A percentile compares a stretch with the other conserved stretches of the same genome.
These are phyloP conservation scores for Caenorhabditis brenneri DNA, from an alignment of 1,140 invertebrate genomes.

Conservation along the genomic window DNA sequence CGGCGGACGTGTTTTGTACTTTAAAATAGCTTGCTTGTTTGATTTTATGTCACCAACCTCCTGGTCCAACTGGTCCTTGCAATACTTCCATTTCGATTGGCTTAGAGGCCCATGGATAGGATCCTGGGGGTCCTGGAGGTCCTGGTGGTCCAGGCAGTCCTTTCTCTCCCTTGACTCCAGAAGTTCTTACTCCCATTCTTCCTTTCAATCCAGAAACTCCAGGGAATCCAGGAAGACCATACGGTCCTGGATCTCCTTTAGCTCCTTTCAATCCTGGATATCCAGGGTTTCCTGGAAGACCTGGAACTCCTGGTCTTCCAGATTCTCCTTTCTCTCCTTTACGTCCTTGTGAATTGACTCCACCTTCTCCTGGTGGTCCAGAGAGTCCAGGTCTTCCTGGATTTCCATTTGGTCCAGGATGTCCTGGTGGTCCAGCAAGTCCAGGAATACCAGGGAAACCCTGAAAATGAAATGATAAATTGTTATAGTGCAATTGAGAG, in stretches of 20 bases:
- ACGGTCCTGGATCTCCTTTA: constrained; percentile 65
- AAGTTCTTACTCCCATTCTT: constrained; percentile 65
- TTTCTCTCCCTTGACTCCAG: constrained; percentile 70
- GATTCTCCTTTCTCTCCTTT: constrained; percentile 65
- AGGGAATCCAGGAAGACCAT: constrained; percentile 67
- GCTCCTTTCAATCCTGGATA: constrained; percentile 65
- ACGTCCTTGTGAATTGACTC: constrained; percentile 55
- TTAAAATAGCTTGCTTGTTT: no score
- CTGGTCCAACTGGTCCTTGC: constrained; percentile 63
- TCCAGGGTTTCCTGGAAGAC: constrained; percentile 55
- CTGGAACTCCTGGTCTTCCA: constrained; percentile 62
- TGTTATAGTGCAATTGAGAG: background rate
- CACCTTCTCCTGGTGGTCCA: constrained; percentile 68
- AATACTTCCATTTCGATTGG: constrained; percentile 70
- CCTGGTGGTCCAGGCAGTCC: constrained; percentile 62
- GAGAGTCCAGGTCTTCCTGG: constrained; percentile 58
- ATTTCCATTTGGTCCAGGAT: constrained; percentile 56
- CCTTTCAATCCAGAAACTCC: constrained; percentile 66
- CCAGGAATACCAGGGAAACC: constrained; percentile 65
- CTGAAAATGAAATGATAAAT: constrained; percentile 43
- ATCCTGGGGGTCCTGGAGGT: constrained; percentile 61
- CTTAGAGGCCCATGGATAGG: constrained; percentile 59
- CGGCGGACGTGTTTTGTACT: no score
- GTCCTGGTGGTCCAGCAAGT: constrained; percentile 58
- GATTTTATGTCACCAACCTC: constrained; percentile 43